Base-by-base conservation (phyloP, 1,140 invertebrate genomes). In the Platyura marginata region DNA sequence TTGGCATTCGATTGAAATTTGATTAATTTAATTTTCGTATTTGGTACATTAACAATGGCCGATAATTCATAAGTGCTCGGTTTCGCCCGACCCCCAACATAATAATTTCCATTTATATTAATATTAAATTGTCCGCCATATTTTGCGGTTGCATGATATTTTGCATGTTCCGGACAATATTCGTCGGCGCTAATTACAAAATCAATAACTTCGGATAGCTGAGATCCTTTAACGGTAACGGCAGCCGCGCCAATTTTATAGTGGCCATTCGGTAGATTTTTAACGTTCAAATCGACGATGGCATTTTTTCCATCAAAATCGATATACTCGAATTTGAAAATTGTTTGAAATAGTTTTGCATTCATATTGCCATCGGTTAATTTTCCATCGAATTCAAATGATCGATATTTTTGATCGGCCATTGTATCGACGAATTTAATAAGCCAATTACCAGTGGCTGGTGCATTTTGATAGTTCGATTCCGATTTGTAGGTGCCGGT, bases 1-100 rank as follows among this genome's bases (percentile, higher is more conserved):
- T 61, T 57, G 16, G 56, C 62, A 21, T 47, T 25, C 54, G 1
- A 59, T 13, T 18, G 49, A 43, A 23, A 48, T 29, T 11, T 65
- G 61, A 39, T 69, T 70, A 79, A 33, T 33, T 65, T 68, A 0
- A 68, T 65, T 32, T 38, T 18, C 4, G n/a, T 38, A 18, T 38
- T n/a, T 21, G 36, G 36, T 10, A 38, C 36, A n/a, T n/a, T 18
- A 5, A 38, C 4, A 11, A 18, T 9, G 18, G n/a, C 20, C 10
- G 51, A 46, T 5, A 62, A 10, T 0, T 64, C 60, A 13, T 55
- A 48, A 3, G 45, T 51, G 2, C 61, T 43, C 42, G 74, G 70
- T 46, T 56, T 61, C 3, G 35, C 25, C 2, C 45, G 23, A 20
- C 51, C 52, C 16, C 59, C 61, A 1, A 54, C 16, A 48, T 61